These are phyloP conservation scores for Rhyacophila brunnea DNA, from an alignment of 1,140 invertebrate species.

Conservation along the genomic window DNA sequence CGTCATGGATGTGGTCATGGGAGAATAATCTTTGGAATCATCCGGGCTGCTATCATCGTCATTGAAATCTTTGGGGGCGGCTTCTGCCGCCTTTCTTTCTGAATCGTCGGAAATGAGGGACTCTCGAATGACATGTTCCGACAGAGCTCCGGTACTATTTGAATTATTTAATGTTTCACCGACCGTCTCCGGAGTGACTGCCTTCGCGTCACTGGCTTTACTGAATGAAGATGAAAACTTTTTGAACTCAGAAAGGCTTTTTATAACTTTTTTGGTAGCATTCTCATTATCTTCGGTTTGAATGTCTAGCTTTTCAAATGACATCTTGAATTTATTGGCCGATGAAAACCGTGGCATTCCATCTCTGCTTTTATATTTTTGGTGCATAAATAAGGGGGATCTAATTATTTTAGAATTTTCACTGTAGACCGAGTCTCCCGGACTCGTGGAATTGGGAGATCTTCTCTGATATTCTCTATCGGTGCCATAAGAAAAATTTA, in stretches of 20 bases:
- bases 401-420: too few species aligned
- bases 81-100: slow-evolving; percentile 75
- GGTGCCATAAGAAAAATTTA: too few species aligned
- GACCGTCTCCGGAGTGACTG: not conserved
- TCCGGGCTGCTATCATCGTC: slow-evolving; percentile 70
- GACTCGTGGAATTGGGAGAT: too few species aligned
- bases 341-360: too few species aligned
- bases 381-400: too few species aligned
- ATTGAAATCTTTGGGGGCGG: slow-evolving; percentile 17
- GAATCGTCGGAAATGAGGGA: slow-evolving; percentile 50
- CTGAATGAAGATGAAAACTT: slow-evolving; percentile 67
- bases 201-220: slow-evolving; percentile 51
- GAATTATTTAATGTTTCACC: not conserved
- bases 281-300: not conserved
- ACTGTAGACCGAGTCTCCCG: not conserved
- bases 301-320: too few species aligned
- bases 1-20: slow-evolving; percentile 83
- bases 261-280: not conserved
- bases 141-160: not conserved
- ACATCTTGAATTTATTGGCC: too few species aligned
- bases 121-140: not conserved
- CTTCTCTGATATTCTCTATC: too few species aligned
- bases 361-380: too few species aligned
- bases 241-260: slow-evolving; percentile 71
- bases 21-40: slow-evolving; percentile 78